A percentile compares a stretch with the other conserved stretches of the same genome.
These are phyloP conservation scores for Meandrina meandrites DNA, from an alignment of 92 coral and sea anemone genomes.

Conservation along the genomic window DNA sequence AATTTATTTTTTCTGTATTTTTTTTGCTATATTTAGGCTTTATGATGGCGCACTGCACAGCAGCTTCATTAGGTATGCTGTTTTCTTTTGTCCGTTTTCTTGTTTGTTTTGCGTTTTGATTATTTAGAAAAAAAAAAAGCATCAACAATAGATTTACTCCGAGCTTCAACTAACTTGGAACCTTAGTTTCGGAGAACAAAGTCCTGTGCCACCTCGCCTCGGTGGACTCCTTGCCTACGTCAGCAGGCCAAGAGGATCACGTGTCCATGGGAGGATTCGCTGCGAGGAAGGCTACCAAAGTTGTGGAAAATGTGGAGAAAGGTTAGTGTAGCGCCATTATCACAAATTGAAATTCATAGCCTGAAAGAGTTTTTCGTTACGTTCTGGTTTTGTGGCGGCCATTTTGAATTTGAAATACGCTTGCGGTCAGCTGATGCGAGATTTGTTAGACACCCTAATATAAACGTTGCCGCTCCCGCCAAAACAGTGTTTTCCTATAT, in stretches of 20 bases:
- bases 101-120: neutral
- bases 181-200: slow-evolving; percentile 97
- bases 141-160: too few relatives aligned
- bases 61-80: slow-evolving; percentile 82
- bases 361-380: too few relatives aligned
- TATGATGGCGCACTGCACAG: slow-evolving; percentile 95
- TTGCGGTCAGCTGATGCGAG: too few relatives aligned
- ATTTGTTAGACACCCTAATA: too few relatives aligned
- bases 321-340: slow-evolving; percentile 41
- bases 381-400: too few relatives aligned
- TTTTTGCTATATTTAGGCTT: slow-evolving; percentile 58
- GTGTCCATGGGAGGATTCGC: slow-evolving; percentile 99
- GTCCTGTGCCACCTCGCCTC: slow-evolving; percentile 97
- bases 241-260: slow-evolving; percentile 98
- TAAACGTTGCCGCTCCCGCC: too few relatives aligned
- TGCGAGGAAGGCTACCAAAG: slow-evolving; percentile 85
- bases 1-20: neutral
- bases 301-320: slow-evolving; percentile 93
- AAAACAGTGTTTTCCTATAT: too few relatives aligned
- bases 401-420: too few relatives aligned
- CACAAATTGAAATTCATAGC: too few relatives aligned
- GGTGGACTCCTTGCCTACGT: slow-evolving; percentile 87
- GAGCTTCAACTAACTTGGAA: too few relatives aligned
- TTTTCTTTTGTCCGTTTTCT: neutral
- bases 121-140: too few relatives aligned